A percentile compares a stretch with the other conserved stretches of the same genome.
Evolutionary conservation across 2,888 invertebrate species (phyloP).

Genomic region (Leptinotarsa peninsularis): DNA sequence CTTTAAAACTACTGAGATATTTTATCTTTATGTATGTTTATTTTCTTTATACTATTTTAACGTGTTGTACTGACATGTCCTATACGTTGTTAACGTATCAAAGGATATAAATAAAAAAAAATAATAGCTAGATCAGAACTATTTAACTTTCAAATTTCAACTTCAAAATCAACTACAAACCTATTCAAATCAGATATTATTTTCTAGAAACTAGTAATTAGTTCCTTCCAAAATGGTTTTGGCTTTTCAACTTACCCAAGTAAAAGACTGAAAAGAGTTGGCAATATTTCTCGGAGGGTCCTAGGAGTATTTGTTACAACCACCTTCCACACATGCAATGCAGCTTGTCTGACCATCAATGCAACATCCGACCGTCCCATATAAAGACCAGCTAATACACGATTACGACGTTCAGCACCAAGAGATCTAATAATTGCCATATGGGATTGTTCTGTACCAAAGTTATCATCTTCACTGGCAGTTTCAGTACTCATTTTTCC

Average conservation of each 20-base stretch:
- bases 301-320: slow-evolving; percentile 98
- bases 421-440: slow-evolving; percentile 89
- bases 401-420: slow-evolving; percentile 86
- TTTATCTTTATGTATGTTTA: too few relatives aligned
- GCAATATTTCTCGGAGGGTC: slow-evolving; percentile 94
- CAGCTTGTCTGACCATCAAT: slow-evolving; percentile 93
- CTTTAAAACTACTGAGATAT: too few relatives aligned
- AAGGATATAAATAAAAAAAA: too few relatives aligned
- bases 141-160: too few relatives aligned
- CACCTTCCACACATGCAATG: slow-evolving; percentile 99
- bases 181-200: not conserved
- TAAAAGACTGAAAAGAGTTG: slow-evolving; percentile 91
- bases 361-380: slow-evolving; percentile 98
- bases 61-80: too few relatives aligned
- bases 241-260: slow-evolving; percentile 68
- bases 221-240: not conserved
- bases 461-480: slow-evolving; percentile 98
- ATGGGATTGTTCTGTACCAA: slow-evolving; percentile 97
- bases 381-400: slow-evolving; percentile 93
- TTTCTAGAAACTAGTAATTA: not conserved
- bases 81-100: too few relatives aligned
- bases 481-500: slow-evolving; percentile 99
- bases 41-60: too few relatives aligned
- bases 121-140: too few relatives aligned
- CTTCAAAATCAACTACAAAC: too few relatives aligned